Evolutionary conservation across 1,140 invertebrate species (phyloP), one percentile per base, ranked within the genome.

Genomic region (Drosophila seguyi): DNA sequence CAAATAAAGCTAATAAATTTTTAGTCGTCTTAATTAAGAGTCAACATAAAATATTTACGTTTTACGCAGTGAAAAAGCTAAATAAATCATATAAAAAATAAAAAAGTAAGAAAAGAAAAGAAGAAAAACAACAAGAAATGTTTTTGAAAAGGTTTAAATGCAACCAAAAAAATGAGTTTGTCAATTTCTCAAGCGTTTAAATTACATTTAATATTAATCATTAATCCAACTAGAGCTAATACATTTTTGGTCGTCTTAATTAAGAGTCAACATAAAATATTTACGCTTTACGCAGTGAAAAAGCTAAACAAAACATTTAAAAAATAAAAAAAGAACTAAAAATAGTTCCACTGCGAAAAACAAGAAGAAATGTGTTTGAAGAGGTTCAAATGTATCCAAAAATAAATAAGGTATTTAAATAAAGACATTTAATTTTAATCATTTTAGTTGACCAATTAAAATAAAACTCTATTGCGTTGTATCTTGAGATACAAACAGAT

Each of bases 371-470:
- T n/a, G 20, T 47, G 38, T 48, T 68, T 68, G 42, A 61, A 62
- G 52, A 44, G 66, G 38, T 62, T 68, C 47, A 44, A 18, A 4
- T 4, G 44, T 6, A 20, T 22, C 11, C 20, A n/a, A 69, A 71
- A 71, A 68, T 68, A 68, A 34, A 47, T 55, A 13, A 18, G 55
- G 16, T 6, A 14, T 27, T 69, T 71, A 69, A 71, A 69, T 69
- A 69, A 69, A 69, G 66, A 47, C 13, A 71, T 58, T 69, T 69
- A 57, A 72, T 59, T 71, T 29, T 72, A 72, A 72, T 71, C 52
- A 14, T n/a, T 34, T 29, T 18, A 36, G 66, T 67, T 66, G 47
- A 4, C 38, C 36, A 67, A 69, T 67, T 69, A 45, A 71, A 71
- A 41, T 36, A 25, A 71, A 72, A 59, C 52, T 59, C 29, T 72